Evolutionary conservation across 2,888 invertebrate species (phyloP), one percentile per base, ranked within the genome.

Genomic region (Smittia sp.): DNA sequence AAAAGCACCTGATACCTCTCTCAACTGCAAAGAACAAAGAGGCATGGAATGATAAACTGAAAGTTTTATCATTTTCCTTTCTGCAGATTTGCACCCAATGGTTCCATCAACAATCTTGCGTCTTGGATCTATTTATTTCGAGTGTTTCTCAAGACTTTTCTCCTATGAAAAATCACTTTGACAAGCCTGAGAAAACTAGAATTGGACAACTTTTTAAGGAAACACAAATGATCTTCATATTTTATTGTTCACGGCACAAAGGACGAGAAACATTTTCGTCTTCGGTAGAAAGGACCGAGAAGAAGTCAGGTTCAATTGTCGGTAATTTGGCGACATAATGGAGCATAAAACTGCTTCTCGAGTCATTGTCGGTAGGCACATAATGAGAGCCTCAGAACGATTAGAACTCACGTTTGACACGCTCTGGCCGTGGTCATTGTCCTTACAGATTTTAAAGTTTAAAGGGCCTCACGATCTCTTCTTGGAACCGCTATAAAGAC

Each of bases 221-320:
- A 39, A 15, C 27, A 32, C 11, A 32, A 20, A 67, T 15, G 3
- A 25, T 46, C 18, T 46, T 46, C 2, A 46, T n/a, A 3, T 46
- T 46, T 46, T 15, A n/a, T 46, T 46, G 46, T 46, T 46, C 15
- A 46, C n/a, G 2, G 46, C 15, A 46, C 46, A 46, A 46, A 46
- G 46, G 46, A 3, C 46, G 46, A 46, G 46, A 46, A 46, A 13
- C 32, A 32, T 46, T 46, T 46, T 39, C 39, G 7, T 13, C 46
- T 46, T 11, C 46, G 46, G 11, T 46, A 39, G 67, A 67, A 67
- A 67, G 18, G 67, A n/a, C 15, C 27, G n/a, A 27, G 66, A 68
- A 68, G 68, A 32, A 68, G 68, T 68, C 68, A 68, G 46, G 25
- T 52, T 46, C 68, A 46, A 68, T 68, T 68, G 68, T 68, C 38